Percentiles rank a stretch among this genome's conserved stretches.
Conservation (phyloP, 2,888 invertebrate species). For the Brassicogethes aeneus region DNA sequence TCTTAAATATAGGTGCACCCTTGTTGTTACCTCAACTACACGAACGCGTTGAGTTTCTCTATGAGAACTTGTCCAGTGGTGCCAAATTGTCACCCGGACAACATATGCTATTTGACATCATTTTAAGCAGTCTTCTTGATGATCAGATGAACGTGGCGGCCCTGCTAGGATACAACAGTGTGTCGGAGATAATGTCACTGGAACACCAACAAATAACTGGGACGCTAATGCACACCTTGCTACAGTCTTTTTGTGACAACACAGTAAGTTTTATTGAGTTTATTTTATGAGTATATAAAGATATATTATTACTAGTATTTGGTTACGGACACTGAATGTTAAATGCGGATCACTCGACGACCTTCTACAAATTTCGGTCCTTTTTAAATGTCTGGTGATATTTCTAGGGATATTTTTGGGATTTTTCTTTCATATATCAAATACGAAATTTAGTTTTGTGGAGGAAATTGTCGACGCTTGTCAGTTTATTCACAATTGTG, state of each 20-base stretch:
- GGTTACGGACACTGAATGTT: no score
- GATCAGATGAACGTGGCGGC: slow-evolving; percentile 51
- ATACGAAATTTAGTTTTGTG: no score
- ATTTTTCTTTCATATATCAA: no score
- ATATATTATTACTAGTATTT: no score
- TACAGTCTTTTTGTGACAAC: slow-evolving; percentile 45
- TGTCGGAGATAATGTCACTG: slow-evolving; percentile 26
- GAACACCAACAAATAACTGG: slow-evolving; percentile 37
- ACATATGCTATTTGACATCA: slow-evolving; percentile 50
- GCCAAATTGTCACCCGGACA: slow-evolving; percentile 49
- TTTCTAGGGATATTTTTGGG: no score
- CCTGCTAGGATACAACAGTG: slow-evolving; percentile 43
- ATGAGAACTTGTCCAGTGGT: slow-evolving; percentile 46
- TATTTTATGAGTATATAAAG: no score
- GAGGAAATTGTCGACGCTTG: no score
- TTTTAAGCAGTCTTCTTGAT: slow-evolving; percentile 51
- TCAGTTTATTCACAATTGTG: no score
- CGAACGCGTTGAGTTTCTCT: slow-evolving; percentile 50
- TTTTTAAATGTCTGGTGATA: no score
- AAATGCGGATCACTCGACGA: no score
- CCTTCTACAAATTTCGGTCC: no score
- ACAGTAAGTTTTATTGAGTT: slow-evolving; percentile 38
- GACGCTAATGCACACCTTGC: slow-evolving; percentile 47
- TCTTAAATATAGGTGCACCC: slow-evolving; percentile 50
- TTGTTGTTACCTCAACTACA: slow-evolving; percentile 49